Conservation (phyloP, 2,113 vertebrate species). For the Atractosteus spatula region DNA sequence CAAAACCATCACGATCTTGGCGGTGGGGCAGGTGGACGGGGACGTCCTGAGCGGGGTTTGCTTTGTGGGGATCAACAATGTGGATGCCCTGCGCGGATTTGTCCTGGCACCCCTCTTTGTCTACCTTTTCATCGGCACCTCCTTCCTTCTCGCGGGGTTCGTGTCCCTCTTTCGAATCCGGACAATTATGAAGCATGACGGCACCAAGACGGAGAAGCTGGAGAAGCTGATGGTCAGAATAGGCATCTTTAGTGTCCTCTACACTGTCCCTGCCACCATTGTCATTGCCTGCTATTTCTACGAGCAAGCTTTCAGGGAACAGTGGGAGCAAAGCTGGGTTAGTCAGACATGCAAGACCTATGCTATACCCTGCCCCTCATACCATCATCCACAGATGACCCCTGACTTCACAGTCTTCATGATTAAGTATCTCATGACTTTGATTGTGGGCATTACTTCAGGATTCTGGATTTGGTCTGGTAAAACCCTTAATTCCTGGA, state of each 20-base stretch:
- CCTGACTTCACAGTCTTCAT: constrained; percentile 97
- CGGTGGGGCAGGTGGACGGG: constrained; percentile 90
- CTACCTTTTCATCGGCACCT: constrained; percentile 92
- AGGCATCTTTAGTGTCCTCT: constrained; percentile 91
- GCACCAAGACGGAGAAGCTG: constrained; percentile 94
- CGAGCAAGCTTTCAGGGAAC: constrained; percentile 94
- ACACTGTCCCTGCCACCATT: constrained; percentile 93
- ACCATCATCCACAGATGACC: constrained; percentile 77
- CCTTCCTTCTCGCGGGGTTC: constrained; percentile 89
- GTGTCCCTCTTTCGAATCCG: constrained; percentile 94
- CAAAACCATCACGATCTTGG: constrained; percentile 93
- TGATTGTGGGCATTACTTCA: constrained; percentile 95
- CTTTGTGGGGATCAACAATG: constrained; percentile 90
- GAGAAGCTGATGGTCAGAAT: constrained; percentile 96
- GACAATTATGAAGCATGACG: constrained; percentile 96
- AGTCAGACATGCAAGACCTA: constrained; percentile 87
- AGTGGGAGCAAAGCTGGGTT: constrained; percentile 94
- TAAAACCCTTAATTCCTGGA: constrained; percentile 95
- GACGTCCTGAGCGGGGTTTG: constrained; percentile 89
- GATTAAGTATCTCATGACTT: constrained; percentile 98
- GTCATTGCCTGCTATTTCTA: constrained; percentile 97
- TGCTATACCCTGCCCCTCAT: constrained; percentile 81
- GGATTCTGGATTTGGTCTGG: constrained; percentile 99
- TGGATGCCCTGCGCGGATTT: constrained; percentile 88
- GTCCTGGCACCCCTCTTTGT: constrained; percentile 92